Evolutionary conservation across 2,888 invertebrate genomes (phyloP), one percentile per base, ranked within the genome.

Genomic region (Eledone cirrhosa): DNA sequence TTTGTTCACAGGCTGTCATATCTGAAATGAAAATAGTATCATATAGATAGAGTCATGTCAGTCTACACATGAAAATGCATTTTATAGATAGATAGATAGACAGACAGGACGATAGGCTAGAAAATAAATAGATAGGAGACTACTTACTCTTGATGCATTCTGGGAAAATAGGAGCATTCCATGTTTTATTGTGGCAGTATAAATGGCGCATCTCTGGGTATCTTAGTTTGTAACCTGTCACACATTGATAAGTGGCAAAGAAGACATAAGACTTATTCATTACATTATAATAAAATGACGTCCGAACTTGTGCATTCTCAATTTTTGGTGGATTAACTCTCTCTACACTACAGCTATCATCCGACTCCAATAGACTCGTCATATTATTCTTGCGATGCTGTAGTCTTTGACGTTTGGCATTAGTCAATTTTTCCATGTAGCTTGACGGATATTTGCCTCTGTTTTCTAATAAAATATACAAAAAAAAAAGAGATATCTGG

Each of bases 181-280:
- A 85, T 22, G 79, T 80, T 65, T 83, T 83, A n/a, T 77, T 69
- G 47, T 83, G 81, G 79, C 85, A 85, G 48, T 83, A 83, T 33
- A 80, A 77, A 48, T 84, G 84, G 24, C 80, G 79, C 27, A 80
- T 79, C 22, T 78, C 78, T 13, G 77, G 75, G 48, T 81, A 80
- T 13, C 53, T 78, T 22, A 83, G 78, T 5, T 76, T 59, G 78
- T 78, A 85, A 0, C 82, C 84, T 1, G 80, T 80, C 2, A 79
- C 76, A 78, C 85, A 85, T 1, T 82, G 79, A 77, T 84, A 85
- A 31, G 84, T 84, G 1, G 84, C 82, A 3, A 84, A 78, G 48
- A 82, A 69, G 31, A 84, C 79, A 82, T 83, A 85, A n/a, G 80
- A 72, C 13, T 78, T 76, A 8, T 79, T 79, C 16, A 72, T 78